phyloP scores from a whole-genome alignment of 2,113 vertebrate genomes.

The Syngnathus floridae region DNA sequence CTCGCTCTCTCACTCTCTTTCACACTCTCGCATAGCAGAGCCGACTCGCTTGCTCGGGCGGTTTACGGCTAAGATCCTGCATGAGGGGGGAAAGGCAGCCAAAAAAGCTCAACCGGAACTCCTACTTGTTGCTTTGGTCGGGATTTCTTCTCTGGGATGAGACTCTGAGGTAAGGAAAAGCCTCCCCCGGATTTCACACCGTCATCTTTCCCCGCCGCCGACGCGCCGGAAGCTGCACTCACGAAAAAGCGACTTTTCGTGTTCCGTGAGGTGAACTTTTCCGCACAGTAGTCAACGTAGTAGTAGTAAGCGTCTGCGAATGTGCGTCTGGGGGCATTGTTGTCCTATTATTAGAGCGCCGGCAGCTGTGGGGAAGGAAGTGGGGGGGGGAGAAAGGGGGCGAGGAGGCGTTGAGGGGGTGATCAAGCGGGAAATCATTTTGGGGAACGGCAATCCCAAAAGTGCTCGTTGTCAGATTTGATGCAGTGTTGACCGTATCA shows the following conservation, averaged over 20 bases:
- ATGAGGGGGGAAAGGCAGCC: slow-evolving; percentile 46
- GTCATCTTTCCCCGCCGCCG: not conserved
- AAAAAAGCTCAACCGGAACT: slow-evolving; percentile 49
- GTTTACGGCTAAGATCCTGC: slow-evolving; percentile 45
- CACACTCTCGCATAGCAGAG: slow-evolving; percentile 16
- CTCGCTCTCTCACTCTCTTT: slow-evolving; percentile 33
- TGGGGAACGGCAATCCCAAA: slow-evolving; percentile 23
- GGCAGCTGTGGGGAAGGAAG: slow-evolving; percentile 71
- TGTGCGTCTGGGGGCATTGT: slow-evolving; percentile 50
- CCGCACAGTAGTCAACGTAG: not conserved
- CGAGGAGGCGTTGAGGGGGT: not conserved
- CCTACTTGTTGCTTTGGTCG: slow-evolving; percentile 72
- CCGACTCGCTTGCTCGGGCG: slow-evolving; percentile 28
- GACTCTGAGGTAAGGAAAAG: slow-evolving; percentile 59
- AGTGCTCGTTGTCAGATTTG: slow-evolving; percentile 31
- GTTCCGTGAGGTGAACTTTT: not conserved
- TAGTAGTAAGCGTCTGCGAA: slow-evolving; percentile 14
- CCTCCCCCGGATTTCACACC: not conserved
- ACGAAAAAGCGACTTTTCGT: not conserved
- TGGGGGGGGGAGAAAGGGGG: slow-evolving; percentile 26
- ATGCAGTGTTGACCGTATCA: too few species aligned
- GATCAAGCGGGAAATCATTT: slow-evolving; percentile 44
- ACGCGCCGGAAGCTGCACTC: not conserved
- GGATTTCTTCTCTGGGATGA: slow-evolving; percentile 42
- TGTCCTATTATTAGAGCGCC: slow-evolving; percentile 72